Base-by-base conservation (phyloP, 2,113 vertebrate species). In the Lichenostomus cassidix region DNA sequence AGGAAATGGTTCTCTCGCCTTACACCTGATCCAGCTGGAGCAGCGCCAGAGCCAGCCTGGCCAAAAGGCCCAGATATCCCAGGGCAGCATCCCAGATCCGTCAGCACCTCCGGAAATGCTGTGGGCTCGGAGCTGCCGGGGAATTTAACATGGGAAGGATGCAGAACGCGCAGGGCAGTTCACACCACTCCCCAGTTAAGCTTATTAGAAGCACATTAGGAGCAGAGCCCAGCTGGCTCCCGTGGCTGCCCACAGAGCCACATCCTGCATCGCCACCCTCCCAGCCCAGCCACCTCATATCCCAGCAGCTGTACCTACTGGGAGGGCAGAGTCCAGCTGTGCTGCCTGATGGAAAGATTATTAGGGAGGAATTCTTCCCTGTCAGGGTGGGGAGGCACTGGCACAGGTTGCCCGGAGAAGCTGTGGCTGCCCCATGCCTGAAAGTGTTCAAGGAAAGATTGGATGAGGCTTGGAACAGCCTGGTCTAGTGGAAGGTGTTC, bases 161-260 rank as follows among this genome's bases (percentile, higher is more conserved):
- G 0, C 23, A 44, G 58, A 44, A 49, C 2, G 27, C 3, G 58
- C 91, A 94, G 91, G 83, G 60, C 65, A 23, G 65, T 41, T 87
- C 70, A 70, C 67, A 53, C 49, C 31, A 12, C 58, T 78, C 23
- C 73, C 47, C 47, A 14, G 47, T 29, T 94, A 95, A 96, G 93
- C 96, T 81, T 37, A 94, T 94, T 94, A 93, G 75, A 31, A 75
- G 70, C 68, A 80, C 55, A 33, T 88, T 89, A 90, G 64, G 68
- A 78, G 85, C 83, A 90, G 82, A 68, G 92, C 71, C 94, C 93
- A 89, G 94, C 89, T 95, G 95, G 89, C 55, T 82, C 42, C 41
- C 13, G 52, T 10, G 87, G 80, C 80, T 78, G 87, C 60, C 46
- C 47, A 22, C 65, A 41, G 52, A 91, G 81, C 81, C 82, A 47